A percentile compares a stretch with the other conserved stretches of the same genome.
Conservation (phyloP, 2,888 invertebrate species). For the Therioaphis trifolii region DNA sequence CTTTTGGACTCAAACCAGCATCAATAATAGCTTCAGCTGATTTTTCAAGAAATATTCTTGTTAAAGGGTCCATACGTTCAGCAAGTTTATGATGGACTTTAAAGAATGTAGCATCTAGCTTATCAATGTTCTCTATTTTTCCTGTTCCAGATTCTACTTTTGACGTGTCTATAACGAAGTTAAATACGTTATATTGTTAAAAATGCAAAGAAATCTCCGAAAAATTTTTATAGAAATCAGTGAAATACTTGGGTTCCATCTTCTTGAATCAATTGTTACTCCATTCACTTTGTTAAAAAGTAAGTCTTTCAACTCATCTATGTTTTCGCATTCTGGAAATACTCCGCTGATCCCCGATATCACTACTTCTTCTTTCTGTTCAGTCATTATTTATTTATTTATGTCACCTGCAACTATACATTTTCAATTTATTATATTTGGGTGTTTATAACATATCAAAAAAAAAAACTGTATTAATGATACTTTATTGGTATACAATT, state of each 20-base stretch:
- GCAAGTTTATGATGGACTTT: constrained; percentile 70
- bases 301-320: constrained; percentile 73
- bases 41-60: constrained; percentile 69
- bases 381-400: constrained; percentile 66
- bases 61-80: constrained; percentile 70
- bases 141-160: constrained; percentile 68
- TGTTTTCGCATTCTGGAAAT: constrained; percentile 74
- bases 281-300: constrained; percentile 69
- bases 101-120: constrained; percentile 70
- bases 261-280: constrained; percentile 59
- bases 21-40: constrained; percentile 70
- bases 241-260: constrained; percentile 54
- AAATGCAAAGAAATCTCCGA: background rate
- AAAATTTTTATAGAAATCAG: background rate
- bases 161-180: background rate
- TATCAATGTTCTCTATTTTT: constrained; percentile 67
- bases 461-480: no score
- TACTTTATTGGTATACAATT: no score
- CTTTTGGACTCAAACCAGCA: constrained; percentile 69
- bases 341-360: constrained; percentile 72
- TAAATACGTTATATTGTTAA: background rate
- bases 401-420: no score
- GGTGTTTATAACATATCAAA: no score
- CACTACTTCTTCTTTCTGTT: constrained; percentile 66
- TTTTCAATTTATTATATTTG: no score